Evolutionary conservation across 2,113 vertebrate genomes (phyloP), one percentile per base, ranked within the genome.

Genomic region (Scomber colias): DNA sequence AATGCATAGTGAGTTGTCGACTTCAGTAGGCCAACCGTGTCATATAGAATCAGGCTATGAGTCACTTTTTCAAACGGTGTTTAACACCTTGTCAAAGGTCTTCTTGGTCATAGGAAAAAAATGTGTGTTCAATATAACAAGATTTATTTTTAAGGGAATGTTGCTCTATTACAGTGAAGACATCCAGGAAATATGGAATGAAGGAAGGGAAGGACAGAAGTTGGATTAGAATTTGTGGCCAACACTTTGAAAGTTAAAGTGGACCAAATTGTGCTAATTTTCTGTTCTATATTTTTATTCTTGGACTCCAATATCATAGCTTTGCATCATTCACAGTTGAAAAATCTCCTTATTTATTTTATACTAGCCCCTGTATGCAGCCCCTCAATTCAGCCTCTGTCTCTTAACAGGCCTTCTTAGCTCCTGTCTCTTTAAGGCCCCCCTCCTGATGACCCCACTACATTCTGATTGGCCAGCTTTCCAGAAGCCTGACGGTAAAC

Each of bases 1-100:
- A 87, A 92, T 87, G 89, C 86, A 91, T 86, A 79, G 75, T 60
- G 73, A 87, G 86, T 85, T 82, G 90, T 85, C 73, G 70, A 85
- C 88, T 82, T 74, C 55, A 79, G 90, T 75, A 83, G 92, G 86
- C 71, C 87, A 88, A 87, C 77, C 89, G 27, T 92, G 92, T 88
- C 89, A 71, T 88, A 89, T 86, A 82, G 80, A 89, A 86, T 90
- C 75, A 75, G 79, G 50, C 75, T 75, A 46, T 51, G 86, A 91
- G 79, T 84, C 87, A 77, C 80, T 84, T 79, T 79, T 86, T 82
- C 57, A 82, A 82, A 85, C 1, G 24, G 40, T 72, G 82, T 87
- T 88, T 83, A 90, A 82, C 85, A 90, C 86, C 83, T 89, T 90
- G 84, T 91, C 82, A 85, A 76, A 67, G 68, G 65, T 74, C 54